These are phyloP conservation scores for Eunapius fragilis DNA, from an alignment of 37 sponge, comb jelly and placozoan genomes.

Conservation along the genomic window DNA sequence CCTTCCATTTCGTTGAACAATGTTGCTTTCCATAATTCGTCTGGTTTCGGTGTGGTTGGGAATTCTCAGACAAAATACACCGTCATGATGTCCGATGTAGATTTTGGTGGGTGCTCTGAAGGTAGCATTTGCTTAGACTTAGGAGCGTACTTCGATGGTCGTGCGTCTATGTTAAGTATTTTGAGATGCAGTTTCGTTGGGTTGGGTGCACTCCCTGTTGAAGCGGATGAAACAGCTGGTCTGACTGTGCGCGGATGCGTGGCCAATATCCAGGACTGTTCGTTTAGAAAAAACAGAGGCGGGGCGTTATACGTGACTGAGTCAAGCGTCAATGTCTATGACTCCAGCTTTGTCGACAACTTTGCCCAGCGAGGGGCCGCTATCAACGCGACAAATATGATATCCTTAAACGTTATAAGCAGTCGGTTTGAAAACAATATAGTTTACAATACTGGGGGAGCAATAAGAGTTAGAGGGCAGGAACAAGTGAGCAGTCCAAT, in stretches of 20 bases:
- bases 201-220: neutral
- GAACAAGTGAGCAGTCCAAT: neutral
- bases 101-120: neutral
- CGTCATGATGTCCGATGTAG: neutral
- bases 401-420: conserved; percentile 19
- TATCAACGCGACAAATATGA: neutral
- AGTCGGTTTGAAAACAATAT: neutral
- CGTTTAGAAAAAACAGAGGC: neutral
- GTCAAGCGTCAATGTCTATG: neutral
- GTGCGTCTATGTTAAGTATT: neutral
- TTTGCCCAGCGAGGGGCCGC: conserved; percentile 16
- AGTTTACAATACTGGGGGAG: neutral
- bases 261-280: neutral
- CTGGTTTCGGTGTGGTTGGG: neutral
- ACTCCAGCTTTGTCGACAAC: conserved; percentile 23
- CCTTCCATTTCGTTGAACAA: neutral
- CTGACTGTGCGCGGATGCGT: neutral
- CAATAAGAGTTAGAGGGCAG: neutral
- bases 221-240: neutral
- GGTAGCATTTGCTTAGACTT: neutral
- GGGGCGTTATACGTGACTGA: neutral
- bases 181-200: neutral
- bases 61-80: neutral
- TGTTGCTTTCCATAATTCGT: neutral
- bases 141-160: neutral